Evolutionary conservation across 2,113 vertebrate genomes (phyloP).

Genomic region (Pterocles burchelli): DNA sequence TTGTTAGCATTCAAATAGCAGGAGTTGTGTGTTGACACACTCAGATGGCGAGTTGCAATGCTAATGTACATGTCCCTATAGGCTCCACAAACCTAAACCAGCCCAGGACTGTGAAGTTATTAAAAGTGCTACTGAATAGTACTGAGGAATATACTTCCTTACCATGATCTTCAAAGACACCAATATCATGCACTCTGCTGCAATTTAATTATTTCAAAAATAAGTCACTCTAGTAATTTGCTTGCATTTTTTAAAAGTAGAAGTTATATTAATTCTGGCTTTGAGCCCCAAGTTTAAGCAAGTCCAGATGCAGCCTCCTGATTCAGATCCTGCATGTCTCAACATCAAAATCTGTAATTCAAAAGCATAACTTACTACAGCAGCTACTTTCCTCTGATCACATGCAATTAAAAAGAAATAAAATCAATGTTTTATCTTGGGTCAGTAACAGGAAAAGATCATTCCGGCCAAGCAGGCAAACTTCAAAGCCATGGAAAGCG

Average conservation of each 20-base stretch:
- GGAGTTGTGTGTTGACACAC: conserved; percentile 30
- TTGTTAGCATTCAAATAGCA: conserved; percentile 9
- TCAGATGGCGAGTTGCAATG: neutral
- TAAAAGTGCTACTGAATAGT: neutral
- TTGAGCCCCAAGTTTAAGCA: neutral
- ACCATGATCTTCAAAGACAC: neutral
- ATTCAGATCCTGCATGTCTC: neutral
- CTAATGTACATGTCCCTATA: neutral
- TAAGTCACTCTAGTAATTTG: neutral
- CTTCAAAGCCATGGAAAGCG: neutral
- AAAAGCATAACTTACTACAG: neutral
- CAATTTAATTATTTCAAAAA: neutral
- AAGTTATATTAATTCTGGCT: neutral
- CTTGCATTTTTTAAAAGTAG: neutral
- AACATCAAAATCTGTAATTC: neutral
- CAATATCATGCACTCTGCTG: neutral
- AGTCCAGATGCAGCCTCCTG: neutral
- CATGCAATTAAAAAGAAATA: neutral
- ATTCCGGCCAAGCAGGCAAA: neutral
- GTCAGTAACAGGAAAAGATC: neutral
- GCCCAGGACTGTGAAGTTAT: neutral
- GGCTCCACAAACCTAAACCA: neutral
- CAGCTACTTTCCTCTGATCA: neutral
- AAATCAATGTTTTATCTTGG: neutral
- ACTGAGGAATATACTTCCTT: neutral